Conservation (phyloP, 2,113 vertebrate genomes). For the Maylandia zebra region DNA sequence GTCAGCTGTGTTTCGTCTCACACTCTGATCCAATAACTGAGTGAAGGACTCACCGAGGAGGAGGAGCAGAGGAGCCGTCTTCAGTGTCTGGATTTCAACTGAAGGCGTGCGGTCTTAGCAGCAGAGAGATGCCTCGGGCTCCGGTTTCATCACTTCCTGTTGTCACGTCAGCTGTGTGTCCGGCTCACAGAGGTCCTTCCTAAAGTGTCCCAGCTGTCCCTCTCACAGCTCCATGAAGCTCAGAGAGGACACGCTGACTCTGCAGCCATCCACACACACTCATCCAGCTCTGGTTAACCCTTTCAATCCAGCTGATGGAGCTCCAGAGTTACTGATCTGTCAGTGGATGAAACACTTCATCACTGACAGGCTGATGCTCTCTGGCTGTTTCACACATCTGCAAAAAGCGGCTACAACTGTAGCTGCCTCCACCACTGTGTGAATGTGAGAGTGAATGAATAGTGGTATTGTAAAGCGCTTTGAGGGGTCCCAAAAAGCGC, state of each 20-base stretch:
- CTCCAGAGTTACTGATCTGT: too few species aligned
- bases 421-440: too few species aligned
- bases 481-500: too few species aligned
- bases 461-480: too few species aligned
- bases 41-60: neutral
- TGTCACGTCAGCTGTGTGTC: neutral
- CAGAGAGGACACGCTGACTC: neutral
- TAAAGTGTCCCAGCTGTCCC: neutral
- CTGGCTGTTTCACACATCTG: too few species aligned
- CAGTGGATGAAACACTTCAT: too few species aligned
- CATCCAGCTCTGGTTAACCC: too few species aligned
- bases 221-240: neutral
- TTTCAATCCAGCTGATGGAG: too few species aligned
- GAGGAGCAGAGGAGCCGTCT: neutral
- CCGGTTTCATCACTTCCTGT: neutral
- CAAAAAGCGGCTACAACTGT: too few species aligned
- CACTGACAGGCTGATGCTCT: too few species aligned
- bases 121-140: neutral
- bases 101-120: neutral
- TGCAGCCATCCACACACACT: neutral
- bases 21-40: neutral
- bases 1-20: accelerated
- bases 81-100: neutral
- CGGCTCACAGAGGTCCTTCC: neutral
- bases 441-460: too few species aligned